Conservation (phyloP, 2,888 invertebrate genomes). For the Papilio elwesi region DNA sequence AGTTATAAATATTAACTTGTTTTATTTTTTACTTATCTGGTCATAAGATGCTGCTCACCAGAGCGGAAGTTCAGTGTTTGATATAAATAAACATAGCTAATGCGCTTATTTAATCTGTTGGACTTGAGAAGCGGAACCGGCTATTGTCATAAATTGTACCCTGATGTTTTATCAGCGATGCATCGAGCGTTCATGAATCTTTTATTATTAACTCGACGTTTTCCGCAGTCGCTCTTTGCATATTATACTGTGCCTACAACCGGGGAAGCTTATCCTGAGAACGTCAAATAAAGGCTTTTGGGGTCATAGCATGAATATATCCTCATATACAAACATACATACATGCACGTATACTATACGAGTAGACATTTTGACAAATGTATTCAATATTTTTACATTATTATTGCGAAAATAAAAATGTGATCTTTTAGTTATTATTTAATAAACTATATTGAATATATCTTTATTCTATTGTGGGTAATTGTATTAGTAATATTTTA, state of each 20-base stretch:
- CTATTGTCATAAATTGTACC: slow-evolving; percentile 54
- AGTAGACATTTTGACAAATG: no score
- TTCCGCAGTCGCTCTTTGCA: slow-evolving; percentile 54
- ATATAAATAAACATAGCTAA: slow-evolving; percentile 46
- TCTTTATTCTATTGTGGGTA: no score
- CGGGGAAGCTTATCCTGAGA: neutral
- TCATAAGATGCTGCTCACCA: neutral
- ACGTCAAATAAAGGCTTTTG: neutral
- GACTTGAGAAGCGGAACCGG: slow-evolving; percentile 61
- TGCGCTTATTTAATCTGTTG: slow-evolving; percentile 45
- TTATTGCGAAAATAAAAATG: no score
- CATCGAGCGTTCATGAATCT: slow-evolving; percentile 47
- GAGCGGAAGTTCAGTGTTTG: slow-evolving; percentile 41
- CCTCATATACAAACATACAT: neutral
- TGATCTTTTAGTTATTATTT: no score
- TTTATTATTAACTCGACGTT: slow-evolving; percentile 48
- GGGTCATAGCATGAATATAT: neutral
- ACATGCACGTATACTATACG: no score
- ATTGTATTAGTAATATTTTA: no score
- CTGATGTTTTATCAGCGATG: slow-evolving; percentile 56
- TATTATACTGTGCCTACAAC: slow-evolving; percentile 37
- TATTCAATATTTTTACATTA: no score
- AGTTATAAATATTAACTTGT: neutral
- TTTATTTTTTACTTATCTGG: neutral
- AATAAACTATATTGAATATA: no score